phyloP scores from a whole-genome alignment of 2,888 invertebrate species.

The Philhelius pedissequus region DNA sequence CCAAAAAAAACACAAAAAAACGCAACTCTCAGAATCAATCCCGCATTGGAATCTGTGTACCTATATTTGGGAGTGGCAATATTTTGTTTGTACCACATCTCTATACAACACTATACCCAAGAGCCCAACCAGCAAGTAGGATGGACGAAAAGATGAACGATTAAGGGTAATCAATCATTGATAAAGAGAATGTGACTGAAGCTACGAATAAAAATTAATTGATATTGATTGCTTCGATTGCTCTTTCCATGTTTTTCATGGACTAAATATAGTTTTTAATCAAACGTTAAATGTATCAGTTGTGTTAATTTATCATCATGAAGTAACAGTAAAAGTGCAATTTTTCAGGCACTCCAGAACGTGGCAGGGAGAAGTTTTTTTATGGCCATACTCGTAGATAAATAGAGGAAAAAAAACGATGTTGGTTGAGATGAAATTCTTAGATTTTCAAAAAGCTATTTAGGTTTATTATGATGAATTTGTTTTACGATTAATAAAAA shows the following conservation, averaged over 20 bases:
- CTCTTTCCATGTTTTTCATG: background rate
- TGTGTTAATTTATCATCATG: conserved; percentile 64
- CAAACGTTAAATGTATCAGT: conserved; percentile 59
- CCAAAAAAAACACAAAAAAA: background rate
- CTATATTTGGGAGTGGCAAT: conserved; percentile 49
- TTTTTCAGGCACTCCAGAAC: conserved; percentile 38
- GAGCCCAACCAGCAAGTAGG: conserved; percentile 8
- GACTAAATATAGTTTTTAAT: conserved; percentile 40
- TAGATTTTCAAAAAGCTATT: background rate
- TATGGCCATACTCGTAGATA: background rate
- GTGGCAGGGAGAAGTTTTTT: background rate
- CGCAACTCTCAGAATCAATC: conserved; percentile 1
- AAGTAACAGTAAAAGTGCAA: conserved; percentile 38
- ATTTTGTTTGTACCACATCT: conserved; percentile 10
- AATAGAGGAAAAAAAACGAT: background rate
- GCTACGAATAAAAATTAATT: conserved; percentile 65
- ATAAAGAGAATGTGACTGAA: conserved; percentile 48
- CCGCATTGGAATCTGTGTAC: background rate
- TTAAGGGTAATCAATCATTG: conserved; percentile 65
- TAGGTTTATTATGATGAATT: background rate
- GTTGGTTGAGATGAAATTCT: background rate
- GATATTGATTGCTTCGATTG: conserved; percentile 60
- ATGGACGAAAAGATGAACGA: conserved; percentile 51
- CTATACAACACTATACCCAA: background rate
- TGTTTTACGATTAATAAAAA: background rate